These are phyloP conservation scores for Malacoraja senta DNA, from an alignment of 2,797 vertebrate species.

Conservation along the genomic window DNA sequence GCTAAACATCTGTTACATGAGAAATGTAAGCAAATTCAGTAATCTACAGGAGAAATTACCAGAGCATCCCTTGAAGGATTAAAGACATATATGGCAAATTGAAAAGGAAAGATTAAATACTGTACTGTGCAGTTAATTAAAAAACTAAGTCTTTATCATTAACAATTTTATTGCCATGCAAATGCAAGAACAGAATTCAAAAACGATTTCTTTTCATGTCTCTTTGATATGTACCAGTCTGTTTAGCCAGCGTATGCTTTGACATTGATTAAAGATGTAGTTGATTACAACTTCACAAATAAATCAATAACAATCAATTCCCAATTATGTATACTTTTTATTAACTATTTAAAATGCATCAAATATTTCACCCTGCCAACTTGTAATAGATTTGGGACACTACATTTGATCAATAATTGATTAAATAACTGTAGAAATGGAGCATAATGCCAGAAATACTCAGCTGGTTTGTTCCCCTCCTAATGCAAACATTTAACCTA, in stretches of 20 bases:
- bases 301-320: conserved; percentile 28
- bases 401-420: conserved; percentile 28
- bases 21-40: background rate
- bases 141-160: background rate
- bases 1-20: background rate
- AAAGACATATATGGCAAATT: background rate
- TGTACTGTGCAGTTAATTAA: background rate
- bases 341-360: conserved; percentile 2
- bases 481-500: background rate
- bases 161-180: background rate
- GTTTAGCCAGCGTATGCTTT: background rate
- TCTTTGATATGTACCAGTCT: conserved; percentile 6
- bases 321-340: conserved; percentile 24
- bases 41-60: background rate
- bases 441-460: background rate
- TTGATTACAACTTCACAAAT: background rate
- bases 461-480: background rate
- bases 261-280: conserved; percentile 29
- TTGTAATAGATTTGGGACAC: background rate
- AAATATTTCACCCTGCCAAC: background rate
- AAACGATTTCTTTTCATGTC: background rate
- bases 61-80: background rate
- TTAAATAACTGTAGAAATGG: conserved; percentile 4
- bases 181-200: background rate
- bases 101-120: background rate